Conservation (phyloP, 2,888 invertebrate species). For the Thymelicus acteon region DNA sequence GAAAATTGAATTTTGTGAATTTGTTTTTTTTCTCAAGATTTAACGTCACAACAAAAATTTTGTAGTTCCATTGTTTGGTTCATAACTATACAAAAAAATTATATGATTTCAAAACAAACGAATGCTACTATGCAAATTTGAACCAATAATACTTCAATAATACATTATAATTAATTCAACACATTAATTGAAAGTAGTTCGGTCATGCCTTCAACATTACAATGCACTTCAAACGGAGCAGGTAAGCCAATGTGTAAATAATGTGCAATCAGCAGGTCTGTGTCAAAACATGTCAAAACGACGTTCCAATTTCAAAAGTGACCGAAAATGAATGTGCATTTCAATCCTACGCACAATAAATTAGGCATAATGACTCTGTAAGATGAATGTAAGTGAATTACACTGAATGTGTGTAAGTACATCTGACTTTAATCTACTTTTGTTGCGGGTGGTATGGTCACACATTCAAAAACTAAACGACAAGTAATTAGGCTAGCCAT, state of each 20-base stretch:
- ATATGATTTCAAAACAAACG: conserved; percentile 3
- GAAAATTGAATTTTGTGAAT: no score
- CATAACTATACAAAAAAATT: neutral
- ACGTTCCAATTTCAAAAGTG: neutral
- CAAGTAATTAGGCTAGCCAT: no score
- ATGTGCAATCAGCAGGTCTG: neutral
- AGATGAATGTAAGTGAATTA: no score
- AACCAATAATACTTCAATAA: neutral
- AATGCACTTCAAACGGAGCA: neutral
- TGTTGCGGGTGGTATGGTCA: no score
- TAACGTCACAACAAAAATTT: no score
- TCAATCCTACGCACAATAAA: no score
- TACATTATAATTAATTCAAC: conserved; percentile 3
- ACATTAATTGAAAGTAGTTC: conserved; percentile 8
- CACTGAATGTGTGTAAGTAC: no score
- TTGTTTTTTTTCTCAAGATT: no score
- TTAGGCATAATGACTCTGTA: no score
- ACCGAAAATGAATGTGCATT: neutral
- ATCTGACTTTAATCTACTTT: no score
- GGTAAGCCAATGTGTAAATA: conserved; percentile 3
- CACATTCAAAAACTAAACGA: no score
- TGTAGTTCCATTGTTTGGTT: neutral
- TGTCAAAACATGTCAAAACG: neutral
- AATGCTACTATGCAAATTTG: neutral
- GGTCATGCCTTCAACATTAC: conserved; percentile 1